Base-by-base conservation (phyloP, 2,113 vertebrate genomes). In the Chloebia gouldiae region DNA sequence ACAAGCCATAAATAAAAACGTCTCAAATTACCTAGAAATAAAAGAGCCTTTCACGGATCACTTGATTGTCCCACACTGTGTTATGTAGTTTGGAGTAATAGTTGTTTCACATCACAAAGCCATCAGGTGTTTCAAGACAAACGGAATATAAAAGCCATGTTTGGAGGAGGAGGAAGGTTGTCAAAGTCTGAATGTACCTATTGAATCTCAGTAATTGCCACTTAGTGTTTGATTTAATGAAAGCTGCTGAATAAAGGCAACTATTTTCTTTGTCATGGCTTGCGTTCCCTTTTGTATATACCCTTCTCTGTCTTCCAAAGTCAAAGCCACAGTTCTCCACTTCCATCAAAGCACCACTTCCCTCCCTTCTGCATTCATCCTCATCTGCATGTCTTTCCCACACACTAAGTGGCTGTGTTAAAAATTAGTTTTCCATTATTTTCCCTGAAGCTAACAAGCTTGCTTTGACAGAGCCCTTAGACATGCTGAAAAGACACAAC, bases 221-320 rank as follows among this genome's bases (percentile, higher is more conserved):
- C 93, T 97, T 97, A 92, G 88, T 90, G 86, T 82, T 96, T 96
- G 95, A 97, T 97, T 96, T 97, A 97, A 96, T 97, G 97, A 97
- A 97, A 96, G 88, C 86, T 92, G 68, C 64, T 91, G 85, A 96
- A 92, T 91, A 96, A 97, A 96, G 91, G 86, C 72, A 93, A 84
- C 86, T 91, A 94, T 96, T 97, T 97, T 85, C 88, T 91, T 97
- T 97, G 96, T 96, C 96, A 89, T 6, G 14, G 70, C 47, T 95
- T 50, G 66, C 95, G 95, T 90, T 97, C 91, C 92, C 77, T 65
- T 97, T 97, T 97, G 83, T 95, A 83, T 81, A 33, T 88, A 96
- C 81, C 61, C 73, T 98, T 94, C 53, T 82, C 80, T 88, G 86
- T 96, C 94, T 97, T 93, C 91, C 86, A 69, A 96, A 96, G 92